phyloP scores from a whole-genome alignment of 2,888 invertebrate species.

The Drymonia ruficornis region DNA sequence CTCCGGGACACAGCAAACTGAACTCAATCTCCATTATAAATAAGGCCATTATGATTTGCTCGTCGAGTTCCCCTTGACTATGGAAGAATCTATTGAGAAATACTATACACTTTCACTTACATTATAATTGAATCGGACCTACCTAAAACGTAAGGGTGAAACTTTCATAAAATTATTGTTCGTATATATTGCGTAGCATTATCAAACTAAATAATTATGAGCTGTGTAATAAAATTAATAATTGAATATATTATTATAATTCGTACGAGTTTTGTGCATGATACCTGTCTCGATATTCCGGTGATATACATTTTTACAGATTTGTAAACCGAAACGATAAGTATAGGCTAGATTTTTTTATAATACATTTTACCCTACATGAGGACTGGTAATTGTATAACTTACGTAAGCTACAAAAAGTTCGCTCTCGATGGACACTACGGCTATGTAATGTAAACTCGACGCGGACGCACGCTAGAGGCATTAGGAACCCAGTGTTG shows the following conservation, averaged over 20 bases:
- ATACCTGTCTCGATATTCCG: conserved; percentile 64
- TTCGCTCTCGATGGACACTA: conserved; percentile 52
- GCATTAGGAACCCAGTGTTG: conserved; percentile 65
- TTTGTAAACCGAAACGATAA: conserved; percentile 65
- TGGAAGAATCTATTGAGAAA: conserved; percentile 72
- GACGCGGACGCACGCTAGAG: conserved; percentile 5
- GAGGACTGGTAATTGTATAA: conserved; percentile 68
- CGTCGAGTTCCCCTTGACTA: conserved; percentile 54
- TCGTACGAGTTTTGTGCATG: conserved; percentile 77
- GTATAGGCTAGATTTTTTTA: conserved; percentile 71
- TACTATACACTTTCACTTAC: conserved; percentile 82
- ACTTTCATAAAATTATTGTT: conserved; percentile 69
- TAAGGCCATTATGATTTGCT: conserved; percentile 72
- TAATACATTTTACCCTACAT: conserved; percentile 70
- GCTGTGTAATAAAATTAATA: conserved; percentile 35
- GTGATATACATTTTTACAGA: conserved; percentile 75
- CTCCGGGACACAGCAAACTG: conserved; percentile 38
- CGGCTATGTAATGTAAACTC: conserved; percentile 16
- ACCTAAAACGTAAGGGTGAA: conserved; percentile 74
- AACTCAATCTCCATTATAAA: conserved; percentile 56
- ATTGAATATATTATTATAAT: conserved; percentile 44
- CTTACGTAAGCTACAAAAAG: conserved; percentile 67
- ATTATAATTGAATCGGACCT: conserved; percentile 80
- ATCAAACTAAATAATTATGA: conserved; percentile 38
- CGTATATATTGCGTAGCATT: conserved; percentile 67